Base-by-base conservation (phyloP, 2,888 invertebrate species). In the Coronaproctus castanopsis region DNA sequence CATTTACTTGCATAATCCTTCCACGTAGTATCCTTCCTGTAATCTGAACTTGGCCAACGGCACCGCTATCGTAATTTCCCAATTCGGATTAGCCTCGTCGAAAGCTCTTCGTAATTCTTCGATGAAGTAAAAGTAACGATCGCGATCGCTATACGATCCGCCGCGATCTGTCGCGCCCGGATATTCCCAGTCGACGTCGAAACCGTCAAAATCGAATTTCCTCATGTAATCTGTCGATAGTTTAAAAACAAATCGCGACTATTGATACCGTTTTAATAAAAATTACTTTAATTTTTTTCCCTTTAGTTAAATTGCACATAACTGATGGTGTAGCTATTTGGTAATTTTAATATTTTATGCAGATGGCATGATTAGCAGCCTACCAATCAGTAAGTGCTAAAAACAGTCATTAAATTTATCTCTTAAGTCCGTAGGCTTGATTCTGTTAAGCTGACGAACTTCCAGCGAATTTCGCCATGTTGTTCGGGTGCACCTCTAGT, bases 171-270 rank as follows among this genome's bases (percentile, higher is more conserved):
- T 80, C 0, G 90, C 90, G 1, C 85, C 89, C 1, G 90, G 89
- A 69, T 90, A 90, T 71, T 90, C 90, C 89, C 90, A 92, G 72
- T 92, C 92, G 66, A 92, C 76, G 73, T 93, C 92, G 49, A 93
- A 75, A 0, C 89, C 89, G 68, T 89, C 88, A 65, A 90, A 90
- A 22, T 78, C 73, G 68, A 87, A 88, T 67, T 81, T 75, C 57
- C 82, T 75, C 75, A 90, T 78, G 69, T 86, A 87, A 64, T 77
- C 82, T 83, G 69, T 1, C 65, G 63, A 52, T 61, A 62, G 57
- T 56, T 61, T 61, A 62, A 53, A 51, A 19, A 48, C n/a, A n/a
- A n/a, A n/a, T n/a, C n/a, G n/a, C n/a, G n/a, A n/a, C n/a, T n/a
- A n/a, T n/a, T n/a, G n/a, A n/a, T n/a, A n/a, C n/a, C n/a, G n/a